Evolutionary conservation across 2,113 vertebrate genomes (phyloP).

Genomic region (Delphinapterus leucas): DNA sequence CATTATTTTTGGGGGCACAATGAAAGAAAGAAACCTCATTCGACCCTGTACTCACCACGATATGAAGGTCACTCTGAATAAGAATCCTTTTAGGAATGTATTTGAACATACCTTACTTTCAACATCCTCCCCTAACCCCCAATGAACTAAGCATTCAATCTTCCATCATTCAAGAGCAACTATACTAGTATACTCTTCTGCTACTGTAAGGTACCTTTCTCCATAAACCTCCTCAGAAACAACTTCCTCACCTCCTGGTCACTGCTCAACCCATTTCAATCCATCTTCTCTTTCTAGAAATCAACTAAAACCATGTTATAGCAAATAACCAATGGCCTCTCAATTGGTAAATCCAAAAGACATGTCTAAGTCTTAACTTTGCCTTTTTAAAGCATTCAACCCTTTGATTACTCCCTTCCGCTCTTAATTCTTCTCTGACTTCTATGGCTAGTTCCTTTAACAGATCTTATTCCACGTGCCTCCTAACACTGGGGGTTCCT

Average conservation of each 20-base stretch:
- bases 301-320: background rate
- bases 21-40: background rate
- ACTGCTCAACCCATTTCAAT: background rate
- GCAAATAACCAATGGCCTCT: background rate
- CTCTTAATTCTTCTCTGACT: background rate
- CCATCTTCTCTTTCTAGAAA: background rate
- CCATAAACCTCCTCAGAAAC: constrained; percentile 22
- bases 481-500: background rate
- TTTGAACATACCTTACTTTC: background rate
- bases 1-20: background rate
- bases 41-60: background rate
- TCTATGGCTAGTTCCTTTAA: background rate
- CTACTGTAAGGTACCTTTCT: background rate
- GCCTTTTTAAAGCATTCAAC: background rate
- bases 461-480: background rate
- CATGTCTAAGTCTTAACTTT: background rate
- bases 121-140: background rate
- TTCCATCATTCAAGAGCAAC: constrained; percentile 1
- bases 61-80: background rate
- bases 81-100: constrained; percentile 12
- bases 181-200: background rate
- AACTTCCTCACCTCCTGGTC: background rate
- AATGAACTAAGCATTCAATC: background rate
- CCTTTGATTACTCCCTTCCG: background rate
- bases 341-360: background rate